Evolutionary conservation across 2,797 vertebrate species (phyloP).

Genomic region (Sylvia borin): DNA sequence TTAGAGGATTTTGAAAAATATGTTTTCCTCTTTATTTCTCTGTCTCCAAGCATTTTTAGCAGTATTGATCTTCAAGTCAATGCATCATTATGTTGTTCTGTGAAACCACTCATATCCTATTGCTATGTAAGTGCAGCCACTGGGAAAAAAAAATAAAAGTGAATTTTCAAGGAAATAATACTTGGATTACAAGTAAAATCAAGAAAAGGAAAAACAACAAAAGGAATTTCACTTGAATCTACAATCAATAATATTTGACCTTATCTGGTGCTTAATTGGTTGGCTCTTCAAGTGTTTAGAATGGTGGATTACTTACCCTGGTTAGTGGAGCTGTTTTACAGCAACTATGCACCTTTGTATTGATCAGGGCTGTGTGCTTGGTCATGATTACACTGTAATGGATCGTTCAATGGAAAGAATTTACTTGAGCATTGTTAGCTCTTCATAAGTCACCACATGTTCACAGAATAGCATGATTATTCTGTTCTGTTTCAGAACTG

Average conservation of each 20-base stretch:
- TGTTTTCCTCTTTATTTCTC: slow-evolving; percentile 1
- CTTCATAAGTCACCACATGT: neutral
- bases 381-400: slow-evolving; percentile 64
- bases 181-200: slow-evolving; percentile 63
- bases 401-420: slow-evolving; percentile 45
- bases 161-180: slow-evolving; percentile 66
- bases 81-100: slow-evolving; percentile 66
- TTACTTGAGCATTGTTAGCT: slow-evolving; percentile 42
- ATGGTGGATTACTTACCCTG: slow-evolving; percentile 59
- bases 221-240: slow-evolving; percentile 68
- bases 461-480: neutral
- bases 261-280: slow-evolving; percentile 75
- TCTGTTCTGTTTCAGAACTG: slow-evolving; percentile 6
- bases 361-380: slow-evolving; percentile 62
- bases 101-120: slow-evolving; percentile 61
- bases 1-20: slow-evolving; percentile 49
- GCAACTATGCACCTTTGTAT: slow-evolving; percentile 57
- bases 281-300: slow-evolving; percentile 73
- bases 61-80: slow-evolving; percentile 73
- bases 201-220: slow-evolving; percentile 36
- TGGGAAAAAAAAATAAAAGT: neutral
- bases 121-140: slow-evolving; percentile 43
- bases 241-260: slow-evolving; percentile 77
- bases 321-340: slow-evolving; percentile 59
- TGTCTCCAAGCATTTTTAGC: slow-evolving; percentile 57